A percentile compares a stretch with the other conserved stretches of the same genome.
Conservation (phyloP, 2,888 invertebrate genomes). For the Prenolepis imparis region DNA sequence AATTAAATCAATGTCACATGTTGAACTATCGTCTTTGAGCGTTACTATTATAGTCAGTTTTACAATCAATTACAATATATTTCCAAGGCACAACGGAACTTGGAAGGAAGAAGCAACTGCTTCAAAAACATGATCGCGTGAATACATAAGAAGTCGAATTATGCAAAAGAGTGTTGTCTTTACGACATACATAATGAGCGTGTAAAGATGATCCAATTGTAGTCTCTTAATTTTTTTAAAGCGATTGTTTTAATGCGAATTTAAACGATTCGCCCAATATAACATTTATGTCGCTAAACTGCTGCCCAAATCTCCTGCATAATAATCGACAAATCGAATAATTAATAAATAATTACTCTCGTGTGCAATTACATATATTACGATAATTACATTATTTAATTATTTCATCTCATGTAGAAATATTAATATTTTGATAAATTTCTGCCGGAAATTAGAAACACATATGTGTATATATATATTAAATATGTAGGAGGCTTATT, state of each 20-base stretch:
- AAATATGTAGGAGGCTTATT: background rate
- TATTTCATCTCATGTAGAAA: conserved; percentile 3
- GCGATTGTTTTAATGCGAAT: background rate
- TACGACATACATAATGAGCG: background rate
- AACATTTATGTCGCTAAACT: background rate
- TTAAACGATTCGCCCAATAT: background rate
- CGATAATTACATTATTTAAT: conserved; percentile 19
- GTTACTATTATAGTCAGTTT: background rate
- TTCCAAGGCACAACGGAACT: background rate
- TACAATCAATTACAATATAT: background rate
- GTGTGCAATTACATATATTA: background rate
- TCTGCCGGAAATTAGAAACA: conserved; percentile 10
- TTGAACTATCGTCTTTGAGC: background rate
- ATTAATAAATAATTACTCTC: conserved; percentile 24
- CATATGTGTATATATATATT: background rate
- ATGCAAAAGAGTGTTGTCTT: conserved; percentile 27
- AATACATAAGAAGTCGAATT: conserved; percentile 38
- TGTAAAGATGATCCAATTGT: background rate
- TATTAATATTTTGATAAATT: conserved; percentile 21
- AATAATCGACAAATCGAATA: conserved; percentile 18
- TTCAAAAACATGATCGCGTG: conserved; percentile 33
- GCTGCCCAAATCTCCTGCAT: background rate
- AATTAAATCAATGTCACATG: conserved; percentile 22
- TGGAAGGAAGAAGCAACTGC: conserved; percentile 39
- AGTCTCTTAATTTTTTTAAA: background rate